Evolutionary conservation across 2,888 invertebrate species (phyloP).

Genomic region (Cephus spinipes): DNA sequence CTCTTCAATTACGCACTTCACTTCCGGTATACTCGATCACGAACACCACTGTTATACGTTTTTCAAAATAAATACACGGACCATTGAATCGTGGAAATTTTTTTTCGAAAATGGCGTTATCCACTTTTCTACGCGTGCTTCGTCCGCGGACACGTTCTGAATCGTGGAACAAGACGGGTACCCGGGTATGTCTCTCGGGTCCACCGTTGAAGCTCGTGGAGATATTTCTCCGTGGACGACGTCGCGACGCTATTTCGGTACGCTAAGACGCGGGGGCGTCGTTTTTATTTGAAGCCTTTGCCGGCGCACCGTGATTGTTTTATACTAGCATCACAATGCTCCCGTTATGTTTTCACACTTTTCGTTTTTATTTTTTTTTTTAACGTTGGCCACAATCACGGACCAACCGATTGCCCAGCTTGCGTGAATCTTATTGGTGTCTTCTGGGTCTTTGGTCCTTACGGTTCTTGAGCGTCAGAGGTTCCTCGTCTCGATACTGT

Average conservation of each 20-base stretch:
- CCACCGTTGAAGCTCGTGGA: not conserved
- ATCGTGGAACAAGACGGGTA: not conserved
- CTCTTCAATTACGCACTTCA: not conserved
- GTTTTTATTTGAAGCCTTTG: slow-evolving; percentile 46
- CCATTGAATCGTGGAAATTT: not conserved
- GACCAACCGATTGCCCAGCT: too few relatives aligned
- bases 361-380: rapidly evolving
- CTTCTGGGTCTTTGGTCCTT: slow-evolving; percentile 27
- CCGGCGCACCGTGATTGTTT: not conserved
- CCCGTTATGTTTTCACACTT: not conserved
- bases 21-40: not conserved
- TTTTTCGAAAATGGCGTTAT: not conserved
- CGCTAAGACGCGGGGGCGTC: slow-evolving; percentile 54
- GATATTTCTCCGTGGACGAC: slow-evolving; percentile 7
- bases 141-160: not conserved
- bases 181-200: not conserved
- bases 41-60: not conserved
- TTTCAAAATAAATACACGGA: not conserved
- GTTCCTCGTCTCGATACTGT: not conserved
- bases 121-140: not conserved
- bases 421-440: slow-evolving; percentile 18
- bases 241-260: slow-evolving; percentile 58
- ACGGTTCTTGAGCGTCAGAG: not conserved
- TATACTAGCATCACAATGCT: not conserved
- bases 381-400: not conserved